Evolutionary conservation across 2,888 invertebrate species (phyloP).

Genomic region (Thumatha senex): DNA sequence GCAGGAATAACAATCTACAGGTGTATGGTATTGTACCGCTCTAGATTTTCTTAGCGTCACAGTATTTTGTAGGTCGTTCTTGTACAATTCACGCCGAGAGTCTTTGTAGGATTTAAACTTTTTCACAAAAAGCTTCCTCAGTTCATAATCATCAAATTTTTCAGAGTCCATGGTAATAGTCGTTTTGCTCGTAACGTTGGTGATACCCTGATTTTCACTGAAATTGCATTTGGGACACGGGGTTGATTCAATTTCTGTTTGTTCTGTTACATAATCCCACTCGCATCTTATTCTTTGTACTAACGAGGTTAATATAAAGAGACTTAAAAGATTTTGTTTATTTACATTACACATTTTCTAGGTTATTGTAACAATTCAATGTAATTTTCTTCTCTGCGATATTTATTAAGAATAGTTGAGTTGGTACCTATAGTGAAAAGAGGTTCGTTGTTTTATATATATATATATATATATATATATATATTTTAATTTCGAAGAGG

Average conservation of each 20-base stretch:
- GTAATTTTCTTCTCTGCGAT: slow-evolving; percentile 6
- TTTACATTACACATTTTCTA: slow-evolving; percentile 33
- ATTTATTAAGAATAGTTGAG: not conserved
- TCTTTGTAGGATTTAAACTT: slow-evolving; percentile 39
- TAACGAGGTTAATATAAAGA: slow-evolving; percentile 50
- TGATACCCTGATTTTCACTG: slow-evolving; percentile 28
- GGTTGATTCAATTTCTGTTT: slow-evolving; percentile 44
- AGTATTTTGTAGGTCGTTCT: slow-evolving; percentile 20
- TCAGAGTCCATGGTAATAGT: slow-evolving; percentile 36
- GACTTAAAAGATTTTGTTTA: slow-evolving; percentile 35
- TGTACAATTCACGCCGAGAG: slow-evolving; percentile 19
- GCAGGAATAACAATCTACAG: slow-evolving; percentile 49
- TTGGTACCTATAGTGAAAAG: not conserved
- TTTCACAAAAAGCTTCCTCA: slow-evolving; percentile 34
- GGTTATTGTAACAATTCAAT: slow-evolving; percentile 14
- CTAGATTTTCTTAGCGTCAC: slow-evolving; percentile 35
- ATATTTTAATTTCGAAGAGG: not conserved
- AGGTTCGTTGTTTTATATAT: not conserved
- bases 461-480: too few species aligned
- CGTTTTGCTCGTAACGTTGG: slow-evolving; percentile 23
- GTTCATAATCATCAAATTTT: slow-evolving; percentile 43
- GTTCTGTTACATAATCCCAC: slow-evolving; percentile 38
- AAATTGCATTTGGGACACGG: slow-evolving; percentile 40
- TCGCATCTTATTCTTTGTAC: slow-evolving; percentile 37
- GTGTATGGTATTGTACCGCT: slow-evolving; percentile 5